Base-by-base conservation (phyloP, 2,797 vertebrate genomes). In the Dermochelys coriacea region DNA sequence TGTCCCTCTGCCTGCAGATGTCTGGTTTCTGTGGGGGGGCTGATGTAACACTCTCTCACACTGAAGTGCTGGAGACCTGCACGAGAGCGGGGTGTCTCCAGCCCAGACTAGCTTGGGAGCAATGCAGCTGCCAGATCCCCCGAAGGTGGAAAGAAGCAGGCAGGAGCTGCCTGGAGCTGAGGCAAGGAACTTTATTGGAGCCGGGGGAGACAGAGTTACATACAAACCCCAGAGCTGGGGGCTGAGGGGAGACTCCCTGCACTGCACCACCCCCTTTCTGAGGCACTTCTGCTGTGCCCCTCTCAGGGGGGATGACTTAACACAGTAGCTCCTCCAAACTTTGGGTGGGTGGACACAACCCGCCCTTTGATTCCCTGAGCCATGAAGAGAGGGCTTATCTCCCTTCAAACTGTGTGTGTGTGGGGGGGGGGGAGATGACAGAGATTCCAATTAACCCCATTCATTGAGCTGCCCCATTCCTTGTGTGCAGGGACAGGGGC, bases 371-470 rank as follows among this genome's bases (percentile, higher is more conserved):
- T 41, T 68, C n/a, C 68, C 68, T 71, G 68, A 23, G 68, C 68
- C 68, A 71, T 6, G 37, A 23, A 23, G 37, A 71, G 21, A 71
- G 37, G 37, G 68, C 37, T 41, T 21, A 41, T 41, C 21, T 19
- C 68, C n/a, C 68, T 37, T 23, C 21, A 23, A 71, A 10, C 37
- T 71, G 68, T 41, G n/a, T 23, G 52, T 9, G 8, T 21, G 57
- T 3, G 31, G 3, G 64, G 10, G 10, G 10, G 4, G 16, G 10
- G 5, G 4, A 8, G 61, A n/a, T 3, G 4, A 50, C 37, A 41
- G 64, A 68, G n/a, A 68, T 23, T 68, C 64, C 64, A 19, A 68
- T 68, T 37, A 68, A 68, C 64, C 64, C n/a, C n/a, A 71, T 41
- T 71, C 19, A 37, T 23, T 41, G n/a, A 41, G 21, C n/a, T 3